Percentiles rank a stretch among this genome's conserved stretches.
These are phyloP conservation scores for Saccostrea cuccullata DNA, from an alignment of 1,140 invertebrate genomes.

Conservation along the genomic window DNA sequence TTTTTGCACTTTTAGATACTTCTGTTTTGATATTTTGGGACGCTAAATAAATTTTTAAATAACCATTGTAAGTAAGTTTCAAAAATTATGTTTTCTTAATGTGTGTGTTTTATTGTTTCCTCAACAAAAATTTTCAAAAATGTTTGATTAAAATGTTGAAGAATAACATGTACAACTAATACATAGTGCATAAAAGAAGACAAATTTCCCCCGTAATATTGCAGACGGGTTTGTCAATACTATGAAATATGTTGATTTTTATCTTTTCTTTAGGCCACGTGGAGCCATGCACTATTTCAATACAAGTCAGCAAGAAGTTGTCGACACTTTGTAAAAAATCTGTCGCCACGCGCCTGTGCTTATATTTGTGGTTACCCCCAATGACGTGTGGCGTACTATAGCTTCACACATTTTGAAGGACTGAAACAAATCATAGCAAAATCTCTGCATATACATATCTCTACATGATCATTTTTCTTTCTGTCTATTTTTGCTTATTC, in stretches of 20 bases:
- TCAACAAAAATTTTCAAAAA: too few species aligned
- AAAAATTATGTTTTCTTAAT: too few species aligned
- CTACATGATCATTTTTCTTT: too few species aligned
- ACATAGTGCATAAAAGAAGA: not conserved
- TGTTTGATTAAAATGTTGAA: not conserved
- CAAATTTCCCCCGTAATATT: not conserved
- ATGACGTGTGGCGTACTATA: not conserved
- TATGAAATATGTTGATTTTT: slow-evolving; percentile 13
- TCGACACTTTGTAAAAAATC: slow-evolving; percentile 8
- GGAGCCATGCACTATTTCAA: slow-evolving; percentile 9
- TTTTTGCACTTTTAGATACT: too few species aligned
- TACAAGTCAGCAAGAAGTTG: not conserved
- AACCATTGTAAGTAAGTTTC: too few species aligned
- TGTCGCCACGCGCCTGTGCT: slow-evolving; percentile 3
- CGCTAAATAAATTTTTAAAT: too few species aligned
- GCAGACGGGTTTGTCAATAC: slow-evolving; percentile 2
- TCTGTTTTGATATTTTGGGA: too few species aligned
- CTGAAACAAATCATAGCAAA: too few species aligned
- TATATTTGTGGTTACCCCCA: not conserved
- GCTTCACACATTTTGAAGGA: too few species aligned
- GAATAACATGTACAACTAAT: not conserved
- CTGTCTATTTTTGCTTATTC: too few species aligned
- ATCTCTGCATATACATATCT: too few species aligned
- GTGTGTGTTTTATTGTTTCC: too few species aligned
- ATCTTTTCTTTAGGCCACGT: not conserved